Base-by-base conservation (phyloP, 2,113 vertebrate species). In the Empidonax traillii region DNA sequence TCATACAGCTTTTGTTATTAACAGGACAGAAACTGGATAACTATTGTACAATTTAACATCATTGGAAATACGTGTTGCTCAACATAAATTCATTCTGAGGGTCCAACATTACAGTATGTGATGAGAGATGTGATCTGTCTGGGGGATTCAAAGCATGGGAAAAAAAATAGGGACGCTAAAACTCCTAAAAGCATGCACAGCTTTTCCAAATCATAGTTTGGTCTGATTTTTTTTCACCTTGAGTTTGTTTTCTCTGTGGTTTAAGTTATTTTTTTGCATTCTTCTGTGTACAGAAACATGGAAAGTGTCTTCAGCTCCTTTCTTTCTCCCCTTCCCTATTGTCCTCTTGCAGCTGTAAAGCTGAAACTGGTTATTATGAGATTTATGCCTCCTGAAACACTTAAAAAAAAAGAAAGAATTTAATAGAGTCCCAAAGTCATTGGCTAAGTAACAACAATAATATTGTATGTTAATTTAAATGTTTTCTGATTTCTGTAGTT, bases 51-150 rank as follows among this genome's bases (percentile, higher is more conserved):
- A 12, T 86, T 61, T 8, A 66, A 52, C 44, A 55, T 80, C 12
- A 35, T 68, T 3, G 3, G 49, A 76, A 93, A 73, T 90, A 35
- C 61, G 37, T 33, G 6, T 18, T 66, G 49, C 27, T 93, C 62
- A 88, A 76, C 41, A 80, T 49, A 56, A 96, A 88, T 88, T 51
- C 20, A 25, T 86, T 66, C 62, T n/a, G n/a, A 65, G 24, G 1
- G 31, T 83, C 67, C 58, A 41, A 72, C n/a, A 7, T 35, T 74
- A 33, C 28, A 67, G 14, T 24, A 44, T 56, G 69, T 87, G 94
- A 55, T 91, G 90, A 91, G 44, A 91, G 62, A 86, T 73, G 22
- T 65, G 63, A 41, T 78, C 67, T 92, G 47, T 35, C 74, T 83
- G 85, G 71, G 30, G 78, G 89, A 79, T 65, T 41, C 53, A 87